Percentiles rank a stretch among this genome's conserved stretches.
Conservation (phyloP, 2,113 vertebrate genomes). For the Pangasianodon gigas region DNA sequence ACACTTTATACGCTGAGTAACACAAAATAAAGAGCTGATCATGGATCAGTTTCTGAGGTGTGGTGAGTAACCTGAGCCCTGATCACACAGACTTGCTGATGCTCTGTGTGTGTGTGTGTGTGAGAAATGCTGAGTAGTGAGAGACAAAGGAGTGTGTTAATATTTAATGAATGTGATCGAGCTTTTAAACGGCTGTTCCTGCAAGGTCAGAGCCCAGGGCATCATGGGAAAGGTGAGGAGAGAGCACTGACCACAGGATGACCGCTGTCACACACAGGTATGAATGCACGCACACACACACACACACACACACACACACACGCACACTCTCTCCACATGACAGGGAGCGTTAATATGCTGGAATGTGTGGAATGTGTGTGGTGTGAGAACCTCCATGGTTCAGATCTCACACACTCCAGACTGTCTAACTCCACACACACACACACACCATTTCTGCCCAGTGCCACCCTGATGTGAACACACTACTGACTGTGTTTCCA, state of each 20-base stretch:
- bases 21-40: not conserved
- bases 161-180: constrained; percentile 53
- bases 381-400: not conserved
- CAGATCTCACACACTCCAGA: constrained; percentile 9
- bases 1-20: not conserved
- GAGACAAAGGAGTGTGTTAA: constrained; percentile 42
- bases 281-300: constrained; percentile 26
- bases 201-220: constrained; percentile 41
- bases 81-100: constrained; percentile 31
- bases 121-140: constrained; percentile 13
- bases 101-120: not conserved
- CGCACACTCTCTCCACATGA: constrained; percentile 6
- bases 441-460: not conserved
- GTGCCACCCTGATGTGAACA: not conserved
- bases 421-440: not conserved
- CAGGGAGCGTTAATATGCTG: not conserved
- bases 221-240: constrained; percentile 26
- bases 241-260: constrained; percentile 27
- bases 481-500: constrained; percentile 2
- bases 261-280: constrained; percentile 13
- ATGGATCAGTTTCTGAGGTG: not conserved
- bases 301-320: constrained; percentile 35
- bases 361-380: constrained; percentile 35
- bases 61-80: constrained; percentile 36
- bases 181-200: constrained; percentile 36